Base-by-base conservation (phyloP, 2,113 vertebrate genomes). In the Caracal caracal region DNA sequence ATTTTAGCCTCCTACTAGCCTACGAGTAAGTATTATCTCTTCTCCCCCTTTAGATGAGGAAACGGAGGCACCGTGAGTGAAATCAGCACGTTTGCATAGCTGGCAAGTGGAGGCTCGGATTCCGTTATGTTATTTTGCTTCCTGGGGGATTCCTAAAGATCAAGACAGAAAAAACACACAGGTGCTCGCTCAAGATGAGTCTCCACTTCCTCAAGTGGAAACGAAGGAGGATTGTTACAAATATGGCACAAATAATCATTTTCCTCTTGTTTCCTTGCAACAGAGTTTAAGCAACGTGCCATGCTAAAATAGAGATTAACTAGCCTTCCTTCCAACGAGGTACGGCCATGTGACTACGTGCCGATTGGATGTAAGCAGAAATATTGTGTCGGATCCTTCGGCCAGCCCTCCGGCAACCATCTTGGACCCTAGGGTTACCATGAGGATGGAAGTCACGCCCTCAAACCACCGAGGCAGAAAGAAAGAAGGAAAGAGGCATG, bases 41-140 rank as follows among this genome's bases (percentile, higher is more conserved):
- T 33, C 16, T 22, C 33, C 13, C 15, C 49, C 15, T 20, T 26
- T 19, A 65, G 24, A 63, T 20, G 15, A 30, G 22, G 43, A 70
- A 90, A 12, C 5, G 2, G 2, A 78, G 83, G 30, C 75, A 20
- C 19, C 0, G 17, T 66, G 56, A 65, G 17, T 56, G 56, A 65
- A 35, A 53, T 49, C 30, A 61, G 59, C 1, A 43, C 0, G 1
- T 16, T 4, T 75, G 43, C 22, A 4, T 2, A 7, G 15, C 15
- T 8, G 2, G 1, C 6, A 3, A 53, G 26, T 0, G n/a, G 73
- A 61, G 20, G 66, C 33, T 3, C 9, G 20, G 26, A 53, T 10
- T 37, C 3, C 33, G 0, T 10, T 33, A 10, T 16, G 3, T 37
- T 22, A 20, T 28, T 43, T 35, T 53, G 13, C 37, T 47, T 24